Evolutionary conservation across 2,888 invertebrate genomes (phyloP), one percentile per base, ranked within the genome.

Genomic region (Tuberolachnus salignus): DNA sequence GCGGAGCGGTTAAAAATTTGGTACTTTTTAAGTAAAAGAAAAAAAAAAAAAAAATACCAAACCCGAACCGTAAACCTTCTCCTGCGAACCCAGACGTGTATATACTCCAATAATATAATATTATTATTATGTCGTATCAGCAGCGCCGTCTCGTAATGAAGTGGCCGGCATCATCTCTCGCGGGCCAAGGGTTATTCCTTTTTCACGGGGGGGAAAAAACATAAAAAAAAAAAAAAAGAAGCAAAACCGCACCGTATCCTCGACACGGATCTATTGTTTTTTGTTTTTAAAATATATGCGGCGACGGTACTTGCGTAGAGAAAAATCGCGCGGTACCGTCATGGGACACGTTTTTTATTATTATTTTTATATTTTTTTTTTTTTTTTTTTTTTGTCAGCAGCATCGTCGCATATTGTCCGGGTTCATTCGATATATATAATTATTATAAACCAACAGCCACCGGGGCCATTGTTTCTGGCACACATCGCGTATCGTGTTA

Each of bases 251-350:
- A n/a, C 34, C 34, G 34, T 55, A 67, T 66, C 66, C 57, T 78
- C 75, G 67, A 78, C 49, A 57, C 10, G 14, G 26, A 57, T 59
- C 75, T 51, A 78, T 78, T 78, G 75, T 78, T 78, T n/a, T n/a
- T n/a, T n/a, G n/a, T n/a, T n/a, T n/a, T 78, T 59, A 49, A 49
- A 78, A 67, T n/a, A 53, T 19, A 51, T 11, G 34, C 34, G 34
- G 34, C 34, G 34, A 6, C 34, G 34, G 34, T n/a, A 44, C 34
- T n/a, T 13, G 51, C 59, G n/a, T 44, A 11, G 21, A 34, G 51
- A 64, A 66, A 74, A 74, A 74, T 74, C 74, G 64, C 53, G 26
- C 16, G 67, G 59, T 78, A 78, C 75, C 75, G 59, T 78, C 75
- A 59, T 67, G 49, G 46, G 66, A 57, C 67, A 67, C 75, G 75